Evolutionary conservation across 2,797 vertebrate species (phyloP).

Genomic region (Semotilus atromaculatus): DNA sequence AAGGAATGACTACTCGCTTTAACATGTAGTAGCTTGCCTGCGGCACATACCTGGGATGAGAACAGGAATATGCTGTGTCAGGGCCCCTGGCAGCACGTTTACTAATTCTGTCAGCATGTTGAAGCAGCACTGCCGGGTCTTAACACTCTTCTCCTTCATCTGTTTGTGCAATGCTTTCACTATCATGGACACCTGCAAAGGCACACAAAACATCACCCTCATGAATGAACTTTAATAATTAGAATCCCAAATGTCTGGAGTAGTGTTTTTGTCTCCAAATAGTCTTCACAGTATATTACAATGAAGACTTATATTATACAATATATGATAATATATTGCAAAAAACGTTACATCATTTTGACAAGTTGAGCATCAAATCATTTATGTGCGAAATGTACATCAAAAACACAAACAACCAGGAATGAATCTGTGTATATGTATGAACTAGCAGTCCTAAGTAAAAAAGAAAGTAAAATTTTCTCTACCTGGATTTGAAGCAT

Average conservation of each 20-base stretch:
- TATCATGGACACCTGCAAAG: conserved; percentile 93
- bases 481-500: conserved; percentile 98
- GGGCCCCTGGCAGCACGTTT: conserved; percentile 94
- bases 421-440: neutral
- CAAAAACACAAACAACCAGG: neutral
- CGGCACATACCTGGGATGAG: conserved; percentile 62
- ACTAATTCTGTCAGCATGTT: conserved; percentile 99
- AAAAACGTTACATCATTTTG: neutral
- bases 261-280: neutral
- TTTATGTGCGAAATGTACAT: neutral
- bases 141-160: conserved; percentile 99
- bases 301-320: neutral
- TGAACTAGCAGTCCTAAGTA: neutral
- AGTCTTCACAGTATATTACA: neutral
- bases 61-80: conserved; percentile 94
- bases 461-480: neutral
- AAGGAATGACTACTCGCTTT: conserved; percentile 15
- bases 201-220: neutral
- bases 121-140: conserved; percentile 98
- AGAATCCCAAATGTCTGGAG: neutral
- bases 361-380: neutral
- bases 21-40: conserved; percentile 20
- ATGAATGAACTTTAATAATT: neutral
- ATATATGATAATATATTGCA: neutral
- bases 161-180: conserved; percentile 98